Base-by-base conservation (phyloP, 1,140 invertebrate genomes). In the Microplitis demolitor region DNA sequence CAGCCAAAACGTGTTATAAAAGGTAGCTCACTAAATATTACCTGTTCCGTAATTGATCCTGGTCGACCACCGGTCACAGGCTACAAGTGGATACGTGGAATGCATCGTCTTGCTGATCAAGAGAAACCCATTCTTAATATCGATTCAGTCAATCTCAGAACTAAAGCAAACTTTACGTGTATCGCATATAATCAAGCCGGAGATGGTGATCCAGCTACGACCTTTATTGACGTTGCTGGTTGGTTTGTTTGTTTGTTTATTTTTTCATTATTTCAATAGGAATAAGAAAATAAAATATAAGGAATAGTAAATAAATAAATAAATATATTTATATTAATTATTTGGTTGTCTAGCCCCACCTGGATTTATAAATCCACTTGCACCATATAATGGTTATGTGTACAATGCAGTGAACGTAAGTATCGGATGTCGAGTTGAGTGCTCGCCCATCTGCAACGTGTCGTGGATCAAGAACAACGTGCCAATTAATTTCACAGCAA, bases 401-500 rank as follows among this genome's bases (percentile, higher is more conserved):
- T 93, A 91, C 83, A 93, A 91, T 79, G 90, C 90, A 9, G 88
- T 90, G 79, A 92, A 93, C 78, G 92, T 96, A 54, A 94, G 90
- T 66, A 89, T 97, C 8, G 93, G 93, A 4, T 97, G 96, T 83
- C 91, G 94, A 76, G 93, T 97, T 24, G 95, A 97, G 81, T 97
- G 96, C 82, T 94, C 91, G 4, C 95, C 96, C 0, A 87, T 93
- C 9, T 97, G 96, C 83, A 90, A 91, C 39, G 92, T 97, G 56
- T 88, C 91, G 11, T 97, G 96, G 96, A 88, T 92, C 61, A 95
- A 94, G 82, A 91, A 95, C 79, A 92, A 91, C 4, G 82, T 86
- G 3, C 85, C 88, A 0, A 91, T 94, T 69, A 89, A 93, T 74
- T 89, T 89, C 39, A 83, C 88, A 31, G 88, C 89, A 76, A 90